Conservation (phyloP, 2,888 invertebrate genomes). For the Apamea crenata region DNA sequence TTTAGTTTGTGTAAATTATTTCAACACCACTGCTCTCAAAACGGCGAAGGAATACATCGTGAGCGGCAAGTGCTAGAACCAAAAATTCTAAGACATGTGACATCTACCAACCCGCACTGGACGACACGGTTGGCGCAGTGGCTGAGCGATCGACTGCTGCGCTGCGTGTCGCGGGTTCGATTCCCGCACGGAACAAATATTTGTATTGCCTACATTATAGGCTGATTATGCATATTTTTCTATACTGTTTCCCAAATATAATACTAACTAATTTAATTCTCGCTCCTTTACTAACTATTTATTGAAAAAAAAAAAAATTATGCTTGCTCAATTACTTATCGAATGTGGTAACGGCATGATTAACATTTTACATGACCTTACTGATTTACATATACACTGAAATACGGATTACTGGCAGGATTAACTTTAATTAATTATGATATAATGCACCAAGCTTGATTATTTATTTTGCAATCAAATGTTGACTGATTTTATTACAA, state of each 20-base stretch:
- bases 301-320: neutral
- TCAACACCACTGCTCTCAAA: too few species aligned
- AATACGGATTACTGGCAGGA: constrained; percentile 1
- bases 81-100: too few species aligned
- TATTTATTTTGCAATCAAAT: constrained; percentile 25
- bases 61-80: too few species aligned
- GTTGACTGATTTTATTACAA: neutral
- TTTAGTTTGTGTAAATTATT: too few species aligned
- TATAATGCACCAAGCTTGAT: neutral
- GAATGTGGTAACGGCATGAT: neutral
- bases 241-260: neutral
- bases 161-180: too few species aligned
- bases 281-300: neutral
- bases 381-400: constrained; percentile 29
- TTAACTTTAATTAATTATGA: constrained; percentile 25
- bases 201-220: too few species aligned
- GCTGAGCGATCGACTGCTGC: too few species aligned
- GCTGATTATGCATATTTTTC: neutral
- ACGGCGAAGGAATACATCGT: too few species aligned
- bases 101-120: too few species aligned
- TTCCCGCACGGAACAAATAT: too few species aligned
- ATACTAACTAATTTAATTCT: too few species aligned
- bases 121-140: too few species aligned
- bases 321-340: neutral
- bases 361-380: constrained; percentile 28